A percentile compares a stretch with the other conserved stretches of the same genome.
These are phyloP conservation scores for Hyppa rectilinea DNA, from an alignment of 2,888 invertebrate species.

Conservation along the genomic window DNA sequence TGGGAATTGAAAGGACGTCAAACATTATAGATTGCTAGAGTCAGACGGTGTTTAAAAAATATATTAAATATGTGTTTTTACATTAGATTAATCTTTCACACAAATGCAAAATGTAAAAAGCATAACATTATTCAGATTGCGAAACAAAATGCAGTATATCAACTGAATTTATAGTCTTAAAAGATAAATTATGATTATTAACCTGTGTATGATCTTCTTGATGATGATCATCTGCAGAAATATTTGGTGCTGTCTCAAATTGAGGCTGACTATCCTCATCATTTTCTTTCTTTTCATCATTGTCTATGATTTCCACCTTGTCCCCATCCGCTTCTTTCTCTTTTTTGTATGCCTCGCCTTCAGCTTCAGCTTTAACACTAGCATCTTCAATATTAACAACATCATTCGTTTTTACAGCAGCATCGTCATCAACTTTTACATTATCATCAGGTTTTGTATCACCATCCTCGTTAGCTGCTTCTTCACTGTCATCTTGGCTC, in stretches of 20 bases:
- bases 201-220: conserved; percentile 88
- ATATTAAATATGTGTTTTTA: too few species aligned
- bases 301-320: conserved; percentile 40
- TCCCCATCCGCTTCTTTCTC: conserved; percentile 44
- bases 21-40: background rate
- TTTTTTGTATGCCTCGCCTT: conserved; percentile 66
- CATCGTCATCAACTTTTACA: conserved; percentile 63
- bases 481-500: conserved; percentile 43
- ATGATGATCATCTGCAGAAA: conserved; percentile 78
- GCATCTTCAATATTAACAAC: conserved; percentile 61
- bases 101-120: background rate
- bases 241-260: conserved; percentile 89
- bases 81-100: background rate
- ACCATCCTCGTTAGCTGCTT: conserved; percentile 36
- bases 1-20: background rate
- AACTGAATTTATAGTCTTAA: background rate
- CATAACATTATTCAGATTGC: background rate
- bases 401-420: conserved; percentile 64
- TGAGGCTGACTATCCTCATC: conserved; percentile 84
- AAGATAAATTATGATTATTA: conserved; percentile 24
- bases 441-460: conserved; percentile 62
- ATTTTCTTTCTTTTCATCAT: conserved; percentile 71
- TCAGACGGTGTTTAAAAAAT: background rate
- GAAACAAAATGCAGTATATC: background rate
- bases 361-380: conserved; percentile 61